Conservation (phyloP, 2,113 vertebrate genomes). For the Microtus ochrogaster region DNA sequence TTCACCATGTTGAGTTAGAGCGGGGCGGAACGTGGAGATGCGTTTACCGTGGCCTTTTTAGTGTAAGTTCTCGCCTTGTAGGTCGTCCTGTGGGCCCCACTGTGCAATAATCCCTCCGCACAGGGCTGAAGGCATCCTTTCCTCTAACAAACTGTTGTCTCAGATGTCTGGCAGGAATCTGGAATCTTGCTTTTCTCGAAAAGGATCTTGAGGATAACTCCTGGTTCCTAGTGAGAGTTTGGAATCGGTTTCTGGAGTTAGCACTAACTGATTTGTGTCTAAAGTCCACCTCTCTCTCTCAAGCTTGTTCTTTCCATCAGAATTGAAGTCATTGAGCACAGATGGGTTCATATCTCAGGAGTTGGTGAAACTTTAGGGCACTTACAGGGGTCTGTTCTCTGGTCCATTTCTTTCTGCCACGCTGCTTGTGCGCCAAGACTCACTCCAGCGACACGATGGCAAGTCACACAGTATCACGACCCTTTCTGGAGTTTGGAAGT, state of each 20-base stretch:
- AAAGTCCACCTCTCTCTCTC: background rate
- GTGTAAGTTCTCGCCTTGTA: constrained; percentile 65
- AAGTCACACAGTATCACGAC: background rate
- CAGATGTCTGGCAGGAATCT: constrained; percentile 22
- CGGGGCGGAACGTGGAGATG: constrained; percentile 50
- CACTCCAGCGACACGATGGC: background rate
- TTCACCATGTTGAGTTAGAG: constrained; percentile 58
- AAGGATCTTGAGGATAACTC: constrained; percentile 59
- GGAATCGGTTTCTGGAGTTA: constrained; percentile 34
- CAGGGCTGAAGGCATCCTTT: constrained; percentile 27
- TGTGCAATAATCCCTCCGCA: constrained; percentile 73
- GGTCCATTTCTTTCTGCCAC: background rate
- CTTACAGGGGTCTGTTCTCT: constrained; percentile 47
- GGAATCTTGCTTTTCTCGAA: constrained; percentile 51
- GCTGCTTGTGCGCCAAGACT: background rate
- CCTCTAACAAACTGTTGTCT: constrained; percentile 25
- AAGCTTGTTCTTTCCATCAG: constrained; percentile 48
- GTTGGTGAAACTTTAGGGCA: constrained; percentile 70
- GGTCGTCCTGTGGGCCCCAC: constrained; percentile 69
- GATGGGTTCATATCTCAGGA: constrained; percentile 70
- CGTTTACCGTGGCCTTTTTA: constrained; percentile 78
- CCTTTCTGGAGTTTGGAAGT: constrained; percentile 14
- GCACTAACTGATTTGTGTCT: constrained; percentile 68
- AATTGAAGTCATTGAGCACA: constrained; percentile 51
- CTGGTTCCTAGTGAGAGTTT: constrained; percentile 26